Evolutionary conservation across 2,113 vertebrate genomes (phyloP).

Genomic region (Salvelinus fontinalis): DNA sequence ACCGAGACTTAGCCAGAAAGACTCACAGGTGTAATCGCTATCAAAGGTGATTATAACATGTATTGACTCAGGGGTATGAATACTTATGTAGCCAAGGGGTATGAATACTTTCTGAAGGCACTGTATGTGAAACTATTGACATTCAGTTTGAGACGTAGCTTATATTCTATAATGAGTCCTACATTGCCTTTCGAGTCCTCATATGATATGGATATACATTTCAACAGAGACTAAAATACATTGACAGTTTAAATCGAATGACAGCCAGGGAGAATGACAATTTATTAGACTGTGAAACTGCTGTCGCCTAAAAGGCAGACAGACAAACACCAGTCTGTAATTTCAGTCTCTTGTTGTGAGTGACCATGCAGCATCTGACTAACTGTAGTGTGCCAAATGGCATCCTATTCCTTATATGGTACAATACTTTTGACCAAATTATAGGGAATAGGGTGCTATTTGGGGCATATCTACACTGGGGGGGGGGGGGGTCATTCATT

Average conservation of each 20-base stretch:
- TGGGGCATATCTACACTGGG: background rate
- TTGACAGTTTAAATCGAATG: background rate
- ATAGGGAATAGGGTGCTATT: too few species aligned
- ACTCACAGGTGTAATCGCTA: too few species aligned
- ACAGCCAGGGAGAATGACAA: background rate
- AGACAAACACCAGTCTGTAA: background rate
- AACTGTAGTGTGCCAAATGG: too few species aligned
- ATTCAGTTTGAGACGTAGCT: background rate
- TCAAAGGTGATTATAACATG: background rate
- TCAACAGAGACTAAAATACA: background rate
- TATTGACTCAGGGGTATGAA: background rate
- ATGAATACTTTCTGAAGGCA: too few species aligned
- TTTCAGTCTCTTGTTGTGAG: too few species aligned
- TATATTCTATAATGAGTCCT: too few species aligned
- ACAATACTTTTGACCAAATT: too few species aligned
- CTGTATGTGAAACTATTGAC: background rate
- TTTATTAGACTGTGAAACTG: background rate
- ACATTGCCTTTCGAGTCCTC: too few species aligned
- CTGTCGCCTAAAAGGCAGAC: slow-evolving; percentile 11
- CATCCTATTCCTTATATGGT: too few species aligned
- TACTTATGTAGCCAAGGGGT: too few species aligned
- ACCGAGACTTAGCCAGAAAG: too few species aligned
- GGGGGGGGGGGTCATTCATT: slow-evolving; percentile 1
- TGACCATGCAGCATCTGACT: too few species aligned
- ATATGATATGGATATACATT: background rate